A percentile compares a stretch with the other conserved stretches of the same genome.
Conservation (phyloP, 1,140 invertebrate species). For the Cydia splendana region DNA sequence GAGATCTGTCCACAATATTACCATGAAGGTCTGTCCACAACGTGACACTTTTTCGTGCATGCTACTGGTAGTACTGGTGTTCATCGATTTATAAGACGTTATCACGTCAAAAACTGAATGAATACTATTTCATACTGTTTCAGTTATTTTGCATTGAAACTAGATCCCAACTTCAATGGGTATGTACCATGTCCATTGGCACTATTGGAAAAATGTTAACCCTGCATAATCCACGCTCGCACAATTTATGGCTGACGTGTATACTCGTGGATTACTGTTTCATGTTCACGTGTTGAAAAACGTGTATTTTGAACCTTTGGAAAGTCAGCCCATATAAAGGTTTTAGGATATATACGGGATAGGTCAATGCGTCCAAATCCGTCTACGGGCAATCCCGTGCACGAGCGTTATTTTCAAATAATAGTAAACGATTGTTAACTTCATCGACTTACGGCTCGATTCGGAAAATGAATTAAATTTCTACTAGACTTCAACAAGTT, state of each 20-base stretch:
- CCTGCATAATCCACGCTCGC: not conserved
- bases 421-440: no score
- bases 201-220: constrained; percentile 14
- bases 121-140: not conserved
- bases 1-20: no score
- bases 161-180: not conserved
- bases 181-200: not conserved
- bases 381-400: no score
- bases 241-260: constrained; percentile 4
- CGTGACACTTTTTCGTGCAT: no score
- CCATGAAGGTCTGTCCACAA: no score
- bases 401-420: no score
- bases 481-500: no score
- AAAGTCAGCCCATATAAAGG: not conserved
- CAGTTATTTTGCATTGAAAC: not conserved
- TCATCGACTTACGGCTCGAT: no score
- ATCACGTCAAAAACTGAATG: not conserved
- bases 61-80: no score
- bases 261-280: not conserved
- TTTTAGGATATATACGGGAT: not conserved
- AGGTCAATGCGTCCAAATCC: no score
- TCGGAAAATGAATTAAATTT: no score
- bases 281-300: constrained; percentile 10
- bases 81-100: no score
- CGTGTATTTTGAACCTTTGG: not conserved